These are phyloP conservation scores for Slavum lentiscoides DNA, from an alignment of 2,888 invertebrate species.

Conservation along the genomic window DNA sequence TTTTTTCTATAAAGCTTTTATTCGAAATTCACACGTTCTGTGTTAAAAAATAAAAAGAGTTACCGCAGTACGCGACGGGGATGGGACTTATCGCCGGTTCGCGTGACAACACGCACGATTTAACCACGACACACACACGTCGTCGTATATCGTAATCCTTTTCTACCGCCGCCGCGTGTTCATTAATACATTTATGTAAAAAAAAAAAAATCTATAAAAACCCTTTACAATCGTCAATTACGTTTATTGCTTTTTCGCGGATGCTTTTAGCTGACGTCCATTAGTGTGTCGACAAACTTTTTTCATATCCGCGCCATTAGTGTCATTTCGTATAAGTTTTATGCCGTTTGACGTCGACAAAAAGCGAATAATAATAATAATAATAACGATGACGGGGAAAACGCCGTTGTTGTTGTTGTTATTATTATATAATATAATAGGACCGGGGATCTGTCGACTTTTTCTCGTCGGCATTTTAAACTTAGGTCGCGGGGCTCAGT, in stretches of 20 bases:
- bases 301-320: slow-evolving; percentile 49
- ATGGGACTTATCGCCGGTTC: neutral
- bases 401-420: too few relatives aligned
- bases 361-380: neutral
- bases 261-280: slow-evolving; percentile 52
- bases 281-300: slow-evolving; percentile 45
- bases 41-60: neutral
- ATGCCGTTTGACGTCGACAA: slow-evolving; percentile 37
- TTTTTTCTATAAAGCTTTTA: neutral
- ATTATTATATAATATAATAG: too few relatives aligned
- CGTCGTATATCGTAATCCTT: neutral
- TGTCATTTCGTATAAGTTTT: slow-evolving; percentile 45
- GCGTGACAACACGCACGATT: slow-evolving; percentile 46
- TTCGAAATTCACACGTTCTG: slow-evolving; percentile 13
- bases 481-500: too few relatives aligned
- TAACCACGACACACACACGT: slow-evolving; percentile 28
- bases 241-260: slow-evolving; percentile 47
- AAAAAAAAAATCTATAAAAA: slow-evolving; percentile 9
- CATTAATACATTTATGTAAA: slow-evolving; percentile 24
- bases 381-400: too few relatives aligned
- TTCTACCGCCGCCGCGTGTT: neutral
- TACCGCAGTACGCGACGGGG: too few relatives aligned
- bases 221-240: slow-evolving; percentile 51
- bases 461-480: too few relatives aligned
- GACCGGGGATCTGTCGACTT: too few relatives aligned